A percentile compares a stretch with the other conserved stretches of the same genome.
These are phyloP conservation scores for Machaerirhynchus nigripectus DNA, from an alignment of 2,113 vertebrate species.

Conservation along the genomic window DNA sequence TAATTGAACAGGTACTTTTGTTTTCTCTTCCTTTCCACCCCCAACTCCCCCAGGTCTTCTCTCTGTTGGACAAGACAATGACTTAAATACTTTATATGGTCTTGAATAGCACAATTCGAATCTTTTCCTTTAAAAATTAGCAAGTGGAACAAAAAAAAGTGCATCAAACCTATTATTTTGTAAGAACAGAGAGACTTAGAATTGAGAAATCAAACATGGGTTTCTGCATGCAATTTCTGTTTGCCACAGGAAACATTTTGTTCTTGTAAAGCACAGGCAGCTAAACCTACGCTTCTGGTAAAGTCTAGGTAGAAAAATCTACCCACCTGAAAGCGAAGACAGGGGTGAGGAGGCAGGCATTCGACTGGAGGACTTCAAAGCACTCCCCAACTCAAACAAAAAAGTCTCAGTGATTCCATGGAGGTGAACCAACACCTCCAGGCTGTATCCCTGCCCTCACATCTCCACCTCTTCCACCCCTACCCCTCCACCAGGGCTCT, in stretches of 20 bases:
- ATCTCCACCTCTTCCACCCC: neutral
- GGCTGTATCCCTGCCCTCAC: neutral
- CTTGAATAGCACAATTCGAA: neutral
- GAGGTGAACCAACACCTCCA: neutral
- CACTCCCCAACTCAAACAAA: neutral
- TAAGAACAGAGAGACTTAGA: neutral
- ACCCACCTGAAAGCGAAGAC: neutral
- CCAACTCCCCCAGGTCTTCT: neutral
- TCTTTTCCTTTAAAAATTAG: neutral
- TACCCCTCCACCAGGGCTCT: neutral
- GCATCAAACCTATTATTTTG: neutral
- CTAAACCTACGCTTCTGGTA: neutral
- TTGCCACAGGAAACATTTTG: constrained; percentile 16
- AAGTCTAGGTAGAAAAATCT: neutral
- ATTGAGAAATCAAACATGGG: neutral
- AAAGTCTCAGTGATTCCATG: accelerated
- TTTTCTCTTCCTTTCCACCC: neutral
- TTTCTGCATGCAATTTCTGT: neutral
- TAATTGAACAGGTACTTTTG: neutral
- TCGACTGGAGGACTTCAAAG: neutral
- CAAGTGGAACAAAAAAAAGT: neutral
- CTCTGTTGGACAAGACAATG: neutral
- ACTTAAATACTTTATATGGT: neutral
- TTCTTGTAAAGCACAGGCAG: neutral
- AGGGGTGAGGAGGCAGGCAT: neutral